Evolutionary conservation across 2,113 vertebrate genomes (phyloP).

Genomic region (Copsychus sechellarum): DNA sequence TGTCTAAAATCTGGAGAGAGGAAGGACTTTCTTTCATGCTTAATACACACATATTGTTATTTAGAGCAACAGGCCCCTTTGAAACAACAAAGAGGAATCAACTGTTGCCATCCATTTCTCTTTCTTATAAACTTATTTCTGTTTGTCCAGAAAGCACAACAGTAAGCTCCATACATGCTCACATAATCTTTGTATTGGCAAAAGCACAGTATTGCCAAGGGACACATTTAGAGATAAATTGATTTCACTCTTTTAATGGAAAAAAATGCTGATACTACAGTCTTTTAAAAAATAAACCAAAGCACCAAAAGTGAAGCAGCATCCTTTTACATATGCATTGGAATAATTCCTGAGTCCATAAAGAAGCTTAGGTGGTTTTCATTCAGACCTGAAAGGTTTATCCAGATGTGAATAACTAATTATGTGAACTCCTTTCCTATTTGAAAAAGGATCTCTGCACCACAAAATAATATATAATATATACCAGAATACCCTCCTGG

Average conservation of each 20-base stretch:
- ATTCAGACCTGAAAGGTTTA: background rate
- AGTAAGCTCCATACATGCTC: background rate
- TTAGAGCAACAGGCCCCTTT: background rate
- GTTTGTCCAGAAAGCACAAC: background rate
- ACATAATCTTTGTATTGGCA: background rate
- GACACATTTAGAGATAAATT: background rate
- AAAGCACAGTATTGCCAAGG: background rate
- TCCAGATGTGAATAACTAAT: background rate
- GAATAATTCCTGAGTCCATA: background rate
- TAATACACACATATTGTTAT: background rate
- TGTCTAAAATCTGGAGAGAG: background rate
- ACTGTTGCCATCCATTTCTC: background rate
- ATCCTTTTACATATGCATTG: background rate
- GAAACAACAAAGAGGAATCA: background rate
- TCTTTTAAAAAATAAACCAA: background rate
- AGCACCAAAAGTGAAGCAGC: background rate
- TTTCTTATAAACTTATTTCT: background rate
- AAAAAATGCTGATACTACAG: constrained; percentile 13
- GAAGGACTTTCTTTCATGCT: background rate
- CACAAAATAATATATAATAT: background rate
- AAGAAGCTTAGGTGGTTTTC: constrained; percentile 2
- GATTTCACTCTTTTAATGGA: background rate
- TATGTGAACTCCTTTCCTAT: background rate
- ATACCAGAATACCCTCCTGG: background rate
- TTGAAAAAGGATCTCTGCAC: background rate